phyloP scores from a whole-genome alignment of 92 coral and sea anemone genomes.

The Metridium senile region DNA sequence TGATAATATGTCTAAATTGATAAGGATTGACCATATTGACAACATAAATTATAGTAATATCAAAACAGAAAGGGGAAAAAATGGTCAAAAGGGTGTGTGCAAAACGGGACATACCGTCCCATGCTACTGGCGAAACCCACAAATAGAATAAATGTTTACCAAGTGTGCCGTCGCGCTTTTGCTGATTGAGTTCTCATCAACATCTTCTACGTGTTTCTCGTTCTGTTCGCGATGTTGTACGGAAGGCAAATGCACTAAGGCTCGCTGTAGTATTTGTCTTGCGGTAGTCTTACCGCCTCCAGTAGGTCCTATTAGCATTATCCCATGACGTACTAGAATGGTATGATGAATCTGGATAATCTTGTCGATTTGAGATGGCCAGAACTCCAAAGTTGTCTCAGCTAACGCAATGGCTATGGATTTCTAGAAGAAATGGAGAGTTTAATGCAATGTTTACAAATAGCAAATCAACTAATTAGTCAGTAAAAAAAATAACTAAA shows the following conservation, averaged over 20 bases:
- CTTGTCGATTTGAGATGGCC: slow-evolving; percentile 83
- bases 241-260: slow-evolving; percentile 78
- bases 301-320: slow-evolving; percentile 92
- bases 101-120: no score
- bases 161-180: slow-evolving; percentile 26
- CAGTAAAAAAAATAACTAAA: no score
- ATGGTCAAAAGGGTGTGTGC: no score
- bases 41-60: no score
- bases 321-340: slow-evolving; percentile 83
- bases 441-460: background rate
- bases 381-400: slow-evolving; percentile 76
- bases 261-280: slow-evolving; percentile 85
- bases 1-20: no score
- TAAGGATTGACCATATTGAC: no score
- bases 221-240: slow-evolving; percentile 64
- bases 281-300: slow-evolving; percentile 97
- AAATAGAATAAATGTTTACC: slow-evolving; percentile 24
- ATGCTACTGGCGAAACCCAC: no score
- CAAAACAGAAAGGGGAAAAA: no score
- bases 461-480: no score
- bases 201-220: slow-evolving; percentile 53
- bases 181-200: slow-evolving; percentile 48
- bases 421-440: slow-evolving; percentile 38
- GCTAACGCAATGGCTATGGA: slow-evolving; percentile 71
- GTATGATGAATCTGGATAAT: slow-evolving; percentile 80